Evolutionary conservation across 2,888 invertebrate genomes (phyloP).

Genomic region (Onchidella celtica): DNA sequence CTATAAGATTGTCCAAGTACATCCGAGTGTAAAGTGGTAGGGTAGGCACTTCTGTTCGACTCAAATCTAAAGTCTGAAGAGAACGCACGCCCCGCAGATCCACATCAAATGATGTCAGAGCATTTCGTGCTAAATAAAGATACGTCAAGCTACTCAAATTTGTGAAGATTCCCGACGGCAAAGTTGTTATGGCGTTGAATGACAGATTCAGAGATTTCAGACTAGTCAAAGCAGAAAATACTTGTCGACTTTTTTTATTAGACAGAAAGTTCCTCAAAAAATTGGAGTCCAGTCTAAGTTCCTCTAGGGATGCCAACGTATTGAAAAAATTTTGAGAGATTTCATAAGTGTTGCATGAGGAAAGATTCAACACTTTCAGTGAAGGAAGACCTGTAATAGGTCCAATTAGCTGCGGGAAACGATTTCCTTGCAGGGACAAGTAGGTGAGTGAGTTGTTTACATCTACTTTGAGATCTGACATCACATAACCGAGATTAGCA

Average conservation of each 20-base stretch:
- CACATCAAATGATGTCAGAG: background rate
- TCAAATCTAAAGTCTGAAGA: slow-evolving; percentile 11
- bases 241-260: no score
- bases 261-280: background rate
- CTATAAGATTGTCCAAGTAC: slow-evolving; percentile 27
- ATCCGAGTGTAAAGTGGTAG: slow-evolving; percentile 15
- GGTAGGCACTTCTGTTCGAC: background rate
- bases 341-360: slow-evolving; percentile 4
- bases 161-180: background rate
- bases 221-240: background rate
- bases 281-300: slow-evolving; percentile 29
- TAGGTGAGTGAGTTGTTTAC: slow-evolving; percentile 24
- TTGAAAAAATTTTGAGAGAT: slow-evolving; percentile 34
- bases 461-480: slow-evolving; percentile 27
- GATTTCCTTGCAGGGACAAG: slow-evolving; percentile 33
- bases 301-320: background rate
- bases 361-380: slow-evolving; percentile 25
- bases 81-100: slow-evolving; percentile 16
- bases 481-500: slow-evolving; percentile 20
- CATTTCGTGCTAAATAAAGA: background rate
- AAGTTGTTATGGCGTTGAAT: background rate
- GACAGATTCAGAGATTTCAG: slow-evolving; percentile 1
- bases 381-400: slow-evolving; percentile 34
- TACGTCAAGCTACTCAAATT: background rate
- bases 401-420: slow-evolving; percentile 31